phyloP scores from a whole-genome alignment of 2,797 vertebrate genomes.

The Ctenochaetus hawaiiensis region DNA sequence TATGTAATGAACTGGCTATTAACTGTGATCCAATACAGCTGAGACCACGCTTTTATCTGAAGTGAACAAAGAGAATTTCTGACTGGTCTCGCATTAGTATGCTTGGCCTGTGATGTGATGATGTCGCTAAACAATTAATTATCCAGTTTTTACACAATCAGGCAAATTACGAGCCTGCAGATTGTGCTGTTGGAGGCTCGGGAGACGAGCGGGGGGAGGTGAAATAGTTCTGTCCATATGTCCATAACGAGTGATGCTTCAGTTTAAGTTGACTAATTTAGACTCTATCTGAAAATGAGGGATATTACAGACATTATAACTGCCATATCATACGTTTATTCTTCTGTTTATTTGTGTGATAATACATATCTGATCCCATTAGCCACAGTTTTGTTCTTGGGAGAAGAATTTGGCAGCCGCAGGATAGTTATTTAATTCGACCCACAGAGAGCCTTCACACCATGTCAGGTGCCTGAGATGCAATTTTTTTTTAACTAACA shows the following conservation, averaged over 20 bases:
- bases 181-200: conserved; percentile 9
- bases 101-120: conserved; percentile 17
- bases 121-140: conserved; percentile 51
- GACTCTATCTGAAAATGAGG: neutral
- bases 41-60: conserved; percentile 40
- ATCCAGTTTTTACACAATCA: conserved; percentile 47
- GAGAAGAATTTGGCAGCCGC: neutral
- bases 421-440: neutral
- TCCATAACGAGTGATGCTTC: conserved; percentile 3
- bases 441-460: neutral
- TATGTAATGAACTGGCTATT: conserved; percentile 55
- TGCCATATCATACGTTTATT: neutral
- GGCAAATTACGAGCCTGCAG: conserved; percentile 32
- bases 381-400: neutral
- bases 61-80: conserved; percentile 55
- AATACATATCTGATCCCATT: neutral
- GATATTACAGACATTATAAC: neutral
- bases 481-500: conserved; percentile 10
- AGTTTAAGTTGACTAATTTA: conserved; percentile 11
- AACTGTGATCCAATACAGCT: conserved; percentile 36
- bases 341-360: neutral
- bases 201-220: neutral
- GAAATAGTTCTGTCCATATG: neutral
- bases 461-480: conserved; percentile 1
- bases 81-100: conserved; percentile 49